Percentiles rank a stretch among this genome's conserved stretches.
These are phyloP conservation scores for Microctenopoma stevenorrisi DNA, from an alignment of 2,797 vertebrate genomes.

Conservation along the genomic window DNA sequence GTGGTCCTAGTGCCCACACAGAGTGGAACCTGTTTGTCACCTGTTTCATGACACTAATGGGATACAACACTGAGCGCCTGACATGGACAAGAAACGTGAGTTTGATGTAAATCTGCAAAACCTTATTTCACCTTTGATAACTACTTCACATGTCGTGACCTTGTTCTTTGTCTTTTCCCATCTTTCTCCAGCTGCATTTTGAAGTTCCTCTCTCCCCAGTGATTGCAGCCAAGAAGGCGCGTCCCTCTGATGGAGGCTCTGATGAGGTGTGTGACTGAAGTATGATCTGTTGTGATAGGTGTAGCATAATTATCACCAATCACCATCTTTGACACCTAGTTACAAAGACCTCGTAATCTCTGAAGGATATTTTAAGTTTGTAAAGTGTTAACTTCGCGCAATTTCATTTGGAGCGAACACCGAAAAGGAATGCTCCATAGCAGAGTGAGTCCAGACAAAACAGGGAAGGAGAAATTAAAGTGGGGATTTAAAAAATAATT, in stretches of 20 bases:
- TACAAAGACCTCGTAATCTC: background rate
- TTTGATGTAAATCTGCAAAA: conserved; percentile 9
- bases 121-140: background rate
- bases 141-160: conserved; percentile 31
- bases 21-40: conserved; percentile 97
- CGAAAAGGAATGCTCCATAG: background rate
- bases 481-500: too few relatives aligned
- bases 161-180: conserved; percentile 4
- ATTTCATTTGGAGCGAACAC: background rate
- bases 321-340: background rate
- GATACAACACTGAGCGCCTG: conserved; percentile 96
- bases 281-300: conserved; percentile 10
- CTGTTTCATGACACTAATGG: conserved; percentile 97
- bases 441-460: background rate
- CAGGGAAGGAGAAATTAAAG: too few relatives aligned
- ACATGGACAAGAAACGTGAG: conserved; percentile 94
- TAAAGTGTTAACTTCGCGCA: background rate
- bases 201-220: conserved; percentile 98
- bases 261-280: conserved; percentile 88
- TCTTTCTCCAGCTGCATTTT: conserved; percentile 89
- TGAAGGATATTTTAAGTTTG: background rate
- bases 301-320: background rate
- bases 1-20: conserved; percentile 91
- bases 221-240: conserved; percentile 97
- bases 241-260: conserved; percentile 94